These are phyloP conservation scores for Grammomys surdaster DNA, from an alignment of 2,113 vertebrate species.

Conservation along the genomic window DNA sequence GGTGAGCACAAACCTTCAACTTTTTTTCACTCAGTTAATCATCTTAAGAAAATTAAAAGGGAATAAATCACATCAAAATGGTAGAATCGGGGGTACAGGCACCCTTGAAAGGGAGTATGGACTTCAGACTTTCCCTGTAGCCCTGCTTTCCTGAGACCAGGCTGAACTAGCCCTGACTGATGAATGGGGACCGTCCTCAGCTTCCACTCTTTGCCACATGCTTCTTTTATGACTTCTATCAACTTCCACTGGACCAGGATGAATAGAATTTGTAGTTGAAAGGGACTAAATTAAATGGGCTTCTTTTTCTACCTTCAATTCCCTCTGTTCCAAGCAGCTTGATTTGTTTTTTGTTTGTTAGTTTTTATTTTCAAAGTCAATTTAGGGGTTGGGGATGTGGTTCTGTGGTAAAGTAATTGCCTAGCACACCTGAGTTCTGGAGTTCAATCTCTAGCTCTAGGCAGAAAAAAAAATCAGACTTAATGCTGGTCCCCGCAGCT, in stretches of 20 bases:
- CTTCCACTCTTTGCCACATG: not conserved
- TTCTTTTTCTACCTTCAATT: not conserved
- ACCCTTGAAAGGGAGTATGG: not conserved
- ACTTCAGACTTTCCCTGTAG: not conserved
- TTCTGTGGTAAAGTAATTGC: not conserved
- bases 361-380: not conserved
- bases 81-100: not conserved
- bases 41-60: constrained; percentile 19
- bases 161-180: not conserved
- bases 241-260: not conserved
- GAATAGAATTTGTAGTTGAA: not conserved
- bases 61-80: not conserved
- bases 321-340: not conserved
- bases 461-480: not conserved
- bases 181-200: not conserved
- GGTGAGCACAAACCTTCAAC: not conserved
- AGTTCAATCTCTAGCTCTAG: not conserved
- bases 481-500: not conserved
- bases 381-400: not conserved
- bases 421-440: not conserved
- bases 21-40: not conserved
- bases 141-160: not conserved
- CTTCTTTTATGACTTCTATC: not conserved
- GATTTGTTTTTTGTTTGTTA: not conserved
- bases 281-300: not conserved